A percentile compares a stretch with the other conserved stretches of the same genome.
phyloP scores from a whole-genome alignment of 2,113 vertebrate species.

The Elaphurus davidianus region DNA sequence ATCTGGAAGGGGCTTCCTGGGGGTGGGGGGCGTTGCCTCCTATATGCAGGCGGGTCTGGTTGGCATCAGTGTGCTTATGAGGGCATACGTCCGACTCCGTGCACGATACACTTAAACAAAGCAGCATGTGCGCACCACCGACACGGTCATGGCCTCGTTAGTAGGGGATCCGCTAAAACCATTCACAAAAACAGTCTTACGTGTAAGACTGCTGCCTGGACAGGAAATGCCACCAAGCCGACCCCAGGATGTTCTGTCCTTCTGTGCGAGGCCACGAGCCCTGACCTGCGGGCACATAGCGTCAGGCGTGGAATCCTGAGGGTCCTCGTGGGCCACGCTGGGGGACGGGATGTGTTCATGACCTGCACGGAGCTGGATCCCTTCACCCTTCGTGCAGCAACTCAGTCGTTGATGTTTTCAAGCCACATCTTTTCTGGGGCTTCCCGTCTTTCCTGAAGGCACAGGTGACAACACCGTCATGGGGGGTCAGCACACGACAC shows the following conservation, averaged over 20 bases:
- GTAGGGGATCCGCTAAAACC: background rate
- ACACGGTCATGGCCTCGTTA: background rate
- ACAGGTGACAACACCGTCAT: too few species aligned
- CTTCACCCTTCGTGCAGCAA: background rate
- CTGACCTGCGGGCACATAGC: background rate
- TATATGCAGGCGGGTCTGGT: background rate
- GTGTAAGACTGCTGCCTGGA: background rate
- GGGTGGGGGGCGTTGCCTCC: rapidly evolving
- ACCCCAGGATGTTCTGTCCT: background rate
- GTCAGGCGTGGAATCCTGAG: background rate
- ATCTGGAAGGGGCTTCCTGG: background rate
- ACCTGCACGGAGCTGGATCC: background rate
- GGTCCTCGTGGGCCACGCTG: rapidly evolving
- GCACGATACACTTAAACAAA: background rate
- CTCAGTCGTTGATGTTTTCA: background rate
- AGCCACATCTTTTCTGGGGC: background rate
- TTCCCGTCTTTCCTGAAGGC: background rate
- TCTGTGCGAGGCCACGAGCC: background rate
- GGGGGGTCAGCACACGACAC: background rate
- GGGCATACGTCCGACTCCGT: background rate
- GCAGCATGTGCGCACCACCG: background rate
- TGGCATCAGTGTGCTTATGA: too few species aligned
- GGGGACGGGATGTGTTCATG: background rate
- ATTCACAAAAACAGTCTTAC: background rate
- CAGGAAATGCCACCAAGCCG: background rate